Conservation (phyloP, 2,888 invertebrate species). For the Scaptodrosophila latifasciaeformis region DNA sequence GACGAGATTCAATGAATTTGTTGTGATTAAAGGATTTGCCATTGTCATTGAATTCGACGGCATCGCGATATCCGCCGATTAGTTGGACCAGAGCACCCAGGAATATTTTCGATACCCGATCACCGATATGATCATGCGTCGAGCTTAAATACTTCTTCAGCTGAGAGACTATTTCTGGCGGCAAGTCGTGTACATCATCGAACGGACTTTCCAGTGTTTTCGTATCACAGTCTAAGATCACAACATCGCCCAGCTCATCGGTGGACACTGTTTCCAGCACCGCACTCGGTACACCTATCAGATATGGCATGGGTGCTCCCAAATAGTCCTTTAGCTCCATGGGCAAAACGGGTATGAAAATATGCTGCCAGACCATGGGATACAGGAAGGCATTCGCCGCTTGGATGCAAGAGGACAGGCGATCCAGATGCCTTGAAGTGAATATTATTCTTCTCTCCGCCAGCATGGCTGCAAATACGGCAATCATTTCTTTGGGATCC, state of each 20-base stretch:
- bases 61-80: conserved; percentile 96
- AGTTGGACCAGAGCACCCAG: conserved; percentile 90
- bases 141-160: conserved; percentile 73
- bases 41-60: conserved; percentile 84
- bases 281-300: conserved; percentile 94
- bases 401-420: conserved; percentile 94
- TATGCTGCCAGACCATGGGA: conserved; percentile 99
- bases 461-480: conserved; percentile 95
- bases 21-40: conserved; percentile 89
- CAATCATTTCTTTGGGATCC: conserved; percentile 94
- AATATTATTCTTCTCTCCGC: conserved; percentile 95
- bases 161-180: conserved; percentile 87
- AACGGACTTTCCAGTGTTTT: conserved; percentile 91
- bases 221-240: conserved; percentile 93
- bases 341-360: conserved; percentile 96
- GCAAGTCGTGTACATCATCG: conserved; percentile 91
- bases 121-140: conserved; percentile 84
- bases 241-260: conserved; percentile 94
- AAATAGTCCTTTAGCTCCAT: conserved; percentile 91
- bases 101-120: conserved; percentile 95
- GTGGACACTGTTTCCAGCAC: conserved; percentile 82
- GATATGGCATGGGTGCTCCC: conserved; percentile 97
- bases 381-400: conserved; percentile 96
- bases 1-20: conserved; percentile 90
- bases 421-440: conserved; percentile 90